Evolutionary conservation across 1,140 invertebrate species (phyloP), one percentile per base, ranked within the genome.

Genomic region (Tyrophagus putrescentiae): DNA sequence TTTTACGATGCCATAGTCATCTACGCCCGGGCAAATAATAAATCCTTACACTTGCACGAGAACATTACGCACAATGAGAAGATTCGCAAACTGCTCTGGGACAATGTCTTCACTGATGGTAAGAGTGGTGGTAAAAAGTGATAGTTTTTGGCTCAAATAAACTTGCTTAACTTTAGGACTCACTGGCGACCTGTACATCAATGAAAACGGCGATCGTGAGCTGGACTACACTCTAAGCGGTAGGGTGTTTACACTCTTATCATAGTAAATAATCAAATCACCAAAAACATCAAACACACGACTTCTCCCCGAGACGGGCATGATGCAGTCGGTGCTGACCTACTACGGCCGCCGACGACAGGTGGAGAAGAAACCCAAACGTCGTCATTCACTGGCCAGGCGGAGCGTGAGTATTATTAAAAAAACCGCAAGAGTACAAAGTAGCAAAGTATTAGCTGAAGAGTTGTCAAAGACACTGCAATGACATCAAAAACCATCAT

Each of bases 1-100:
- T 94, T 95, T 69, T 93, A 94, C 68, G 91, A 95, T 67, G 89
- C 89, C 0, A 86, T 95, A 7, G 84, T 89, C 64, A 74, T 96
- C n/a, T 78, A 95, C 64, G 89, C 88, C 0, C 85, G 91, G 78
- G 88, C 89, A 0, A 67, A 95, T 41, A 92, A 92, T 69, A 86
- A 91, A 70, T 91, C 88, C 0, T 70, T 93, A n/a, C 77, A 78
- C 0, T 83, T 65, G 82, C 81, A 0, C 79, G 76, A 0, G 78
- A 87, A 67, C 82, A 88, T 42, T 70, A 76, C n/a, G 82, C 92
- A 69, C 87, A 87, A 0, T 72, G 79, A 9, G 77, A 77, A 1
- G 84, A 93, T 62, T 88, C 87, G 0, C 72, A 78, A 6, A 75
- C 81, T 39, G 16, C 92, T 95, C 87, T 92, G 89, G 87, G 88